These are phyloP conservation scores for Epizoanthus stellaris DNA, from an alignment of 92 coral and sea anemone genomes.

Conservation along the genomic window DNA sequence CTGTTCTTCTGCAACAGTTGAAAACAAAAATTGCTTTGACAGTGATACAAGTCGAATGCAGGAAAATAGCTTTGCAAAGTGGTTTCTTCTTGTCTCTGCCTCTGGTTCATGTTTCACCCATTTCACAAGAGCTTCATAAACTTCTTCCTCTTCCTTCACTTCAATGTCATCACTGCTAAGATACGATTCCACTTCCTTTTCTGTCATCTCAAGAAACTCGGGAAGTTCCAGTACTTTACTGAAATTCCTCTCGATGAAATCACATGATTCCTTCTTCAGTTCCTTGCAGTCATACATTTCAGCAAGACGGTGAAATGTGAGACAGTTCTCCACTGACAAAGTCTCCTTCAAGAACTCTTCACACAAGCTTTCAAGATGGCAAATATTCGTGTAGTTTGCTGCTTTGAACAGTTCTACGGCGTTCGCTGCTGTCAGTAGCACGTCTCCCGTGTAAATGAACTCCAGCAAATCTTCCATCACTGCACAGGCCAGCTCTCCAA, in stretches of 20 bases:
- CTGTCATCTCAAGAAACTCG: conserved; percentile 3
- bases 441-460: not conserved
- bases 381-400: not conserved
- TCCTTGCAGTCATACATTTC: not conserved
- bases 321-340: conserved; percentile 12
- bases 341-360: conserved; percentile 17
- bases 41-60: not conserved
- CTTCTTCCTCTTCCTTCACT: no score
- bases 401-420: conserved; percentile 14
- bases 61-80: not conserved
- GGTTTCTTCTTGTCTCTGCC: not conserved
- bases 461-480: conserved; percentile 12
- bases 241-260: not conserved
- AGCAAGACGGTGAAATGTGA: not conserved
- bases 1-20: not conserved
- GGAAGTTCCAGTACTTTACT: not conserved
- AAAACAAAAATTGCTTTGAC: not conserved
- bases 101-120: not conserved
- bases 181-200: not conserved
- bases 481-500: not conserved
- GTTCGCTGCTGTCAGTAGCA: not conserved
- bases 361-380: conserved; percentile 6
- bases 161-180: conserved; percentile 1
- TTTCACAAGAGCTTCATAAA: conserved; percentile 1
- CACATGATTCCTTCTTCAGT: not conserved